These are phyloP conservation scores for Drosophila sordidapex DNA, from an alignment of 2,888 invertebrate genomes.

Conservation along the genomic window DNA sequence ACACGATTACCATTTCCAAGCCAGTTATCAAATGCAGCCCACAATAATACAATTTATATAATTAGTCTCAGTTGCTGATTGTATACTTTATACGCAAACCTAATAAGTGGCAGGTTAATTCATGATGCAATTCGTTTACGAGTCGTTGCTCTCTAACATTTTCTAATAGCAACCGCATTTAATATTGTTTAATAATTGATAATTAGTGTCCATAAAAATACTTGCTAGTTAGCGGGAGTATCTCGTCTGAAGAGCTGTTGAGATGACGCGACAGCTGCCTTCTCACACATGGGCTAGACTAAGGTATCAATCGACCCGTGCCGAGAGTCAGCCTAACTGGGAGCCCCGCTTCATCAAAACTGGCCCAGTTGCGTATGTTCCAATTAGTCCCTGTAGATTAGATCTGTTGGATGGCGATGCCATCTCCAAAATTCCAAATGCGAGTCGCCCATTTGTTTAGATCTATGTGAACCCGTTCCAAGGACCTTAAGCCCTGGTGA, in stretches of 20 bases:
- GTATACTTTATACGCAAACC: slow-evolving; percentile 20
- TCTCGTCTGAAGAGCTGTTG: slow-evolving; percentile 35
- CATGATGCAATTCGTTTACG: background rate
- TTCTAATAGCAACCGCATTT: background rate
- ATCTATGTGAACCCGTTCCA: background rate
- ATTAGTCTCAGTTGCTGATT: slow-evolving; percentile 43
- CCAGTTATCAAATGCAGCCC: slow-evolving; percentile 17
- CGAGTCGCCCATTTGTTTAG: background rate
- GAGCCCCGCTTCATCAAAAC: slow-evolving; percentile 23
- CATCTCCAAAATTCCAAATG: background rate
- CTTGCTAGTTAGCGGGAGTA: background rate
- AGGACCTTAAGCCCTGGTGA: background rate
- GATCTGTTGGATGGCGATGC: no score
- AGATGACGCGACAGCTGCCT: slow-evolving; percentile 24
- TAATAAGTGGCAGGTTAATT: slow-evolving; percentile 20
- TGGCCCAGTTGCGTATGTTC: slow-evolving; percentile 26
- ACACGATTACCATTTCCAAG: slow-evolving; percentile 3
- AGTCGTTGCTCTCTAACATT: background rate
- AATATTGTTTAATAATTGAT: background rate
- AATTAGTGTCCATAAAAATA: slow-evolving; percentile 1
- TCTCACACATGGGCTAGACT: slow-evolving; percentile 28
- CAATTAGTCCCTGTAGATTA: background rate
- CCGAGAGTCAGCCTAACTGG: slow-evolving; percentile 35
- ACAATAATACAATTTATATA: slow-evolving; percentile 21
- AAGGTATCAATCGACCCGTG: slow-evolving; percentile 38